A percentile compares a stretch with the other conserved stretches of the same genome.
Evolutionary conservation across 2,888 invertebrate species (phyloP).

Genomic region (Congeria kusceri): DNA sequence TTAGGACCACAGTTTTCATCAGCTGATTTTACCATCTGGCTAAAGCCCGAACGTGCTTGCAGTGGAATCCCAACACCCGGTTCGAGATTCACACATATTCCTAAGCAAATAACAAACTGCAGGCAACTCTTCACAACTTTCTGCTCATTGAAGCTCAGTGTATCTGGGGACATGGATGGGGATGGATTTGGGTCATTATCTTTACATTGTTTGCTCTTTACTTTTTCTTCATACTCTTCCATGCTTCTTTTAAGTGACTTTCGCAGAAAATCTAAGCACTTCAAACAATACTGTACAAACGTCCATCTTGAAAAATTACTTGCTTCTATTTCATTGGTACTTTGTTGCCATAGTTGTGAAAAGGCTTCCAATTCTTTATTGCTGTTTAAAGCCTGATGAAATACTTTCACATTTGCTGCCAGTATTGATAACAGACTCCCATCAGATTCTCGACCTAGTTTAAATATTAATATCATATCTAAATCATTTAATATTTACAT

Average conservation of each 20-base stretch:
- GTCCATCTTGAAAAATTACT: slow-evolving; percentile 57
- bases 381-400: too few species aligned
- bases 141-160: slow-evolving; percentile 89
- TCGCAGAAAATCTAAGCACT: slow-evolving; percentile 61
- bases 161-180: slow-evolving; percentile 73
- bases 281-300: slow-evolving; percentile 65
- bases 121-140: slow-evolving; percentile 88
- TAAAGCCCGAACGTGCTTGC: slow-evolving; percentile 85
- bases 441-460: too few species aligned
- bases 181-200: slow-evolving; percentile 33
- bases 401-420: too few species aligned
- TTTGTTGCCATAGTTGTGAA: too few species aligned
- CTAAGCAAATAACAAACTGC: slow-evolving; percentile 89
- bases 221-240: slow-evolving; percentile 35
- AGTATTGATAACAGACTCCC: too few species aligned
- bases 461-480: too few species aligned
- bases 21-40: slow-evolving; percentile 50
- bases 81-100: slow-evolving; percentile 89
- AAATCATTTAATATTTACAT: too few species aligned
- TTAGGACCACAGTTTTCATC: slow-evolving; percentile 16
- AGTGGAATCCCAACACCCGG: slow-evolving; percentile 89
- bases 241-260: slow-evolving; percentile 40
- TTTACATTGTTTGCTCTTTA: background rate
- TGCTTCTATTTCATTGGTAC: slow-evolving; percentile 1
- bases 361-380: too few species aligned